Conservation (phyloP, 2,113 vertebrate genomes). For the Zosterops borbonicus region DNA sequence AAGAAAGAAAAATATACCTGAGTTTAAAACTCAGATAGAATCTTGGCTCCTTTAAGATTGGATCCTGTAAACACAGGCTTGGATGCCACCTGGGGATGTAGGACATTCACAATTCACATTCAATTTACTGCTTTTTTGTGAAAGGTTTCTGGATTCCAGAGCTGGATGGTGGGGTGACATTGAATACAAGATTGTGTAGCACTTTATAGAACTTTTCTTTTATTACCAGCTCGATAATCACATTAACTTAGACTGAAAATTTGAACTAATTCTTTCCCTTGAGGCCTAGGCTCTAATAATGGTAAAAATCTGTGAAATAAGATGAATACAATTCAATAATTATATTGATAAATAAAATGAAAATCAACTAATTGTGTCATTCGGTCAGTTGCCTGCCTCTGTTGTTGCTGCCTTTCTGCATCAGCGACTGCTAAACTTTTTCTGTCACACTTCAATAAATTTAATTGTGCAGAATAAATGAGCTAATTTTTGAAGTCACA, state of each 20-base stretch:
- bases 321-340: slow-evolving; percentile 88
- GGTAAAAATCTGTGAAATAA: slow-evolving; percentile 84
- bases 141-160: slow-evolving; percentile 64
- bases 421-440: slow-evolving; percentile 88
- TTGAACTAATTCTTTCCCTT: slow-evolving; percentile 76
- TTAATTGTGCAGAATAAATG: slow-evolving; percentile 99
- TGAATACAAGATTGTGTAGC: slow-evolving; percentile 70
- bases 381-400: slow-evolving; percentile 81
- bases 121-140: slow-evolving; percentile 56
- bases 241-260: slow-evolving; percentile 75
- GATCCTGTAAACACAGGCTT: neutral
- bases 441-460: slow-evolving; percentile 99
- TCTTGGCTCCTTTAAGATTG: neutral
- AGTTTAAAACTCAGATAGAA: neutral
- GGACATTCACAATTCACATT: slow-evolving; percentile 59
- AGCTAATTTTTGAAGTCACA: slow-evolving; percentile 99
- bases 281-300: slow-evolving; percentile 68
- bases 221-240: slow-evolving; percentile 73
- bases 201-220: slow-evolving; percentile 72
- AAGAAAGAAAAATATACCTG: neutral
- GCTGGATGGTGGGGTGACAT: slow-evolving; percentile 49
- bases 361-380: slow-evolving; percentile 89
- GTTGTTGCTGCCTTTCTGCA: slow-evolving; percentile 87
- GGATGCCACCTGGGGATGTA: neutral
- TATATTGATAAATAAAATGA: slow-evolving; percentile 95